Evolutionary conservation across 2,888 invertebrate genomes (phyloP).

Genomic region (Epiblema foenella): DNA sequence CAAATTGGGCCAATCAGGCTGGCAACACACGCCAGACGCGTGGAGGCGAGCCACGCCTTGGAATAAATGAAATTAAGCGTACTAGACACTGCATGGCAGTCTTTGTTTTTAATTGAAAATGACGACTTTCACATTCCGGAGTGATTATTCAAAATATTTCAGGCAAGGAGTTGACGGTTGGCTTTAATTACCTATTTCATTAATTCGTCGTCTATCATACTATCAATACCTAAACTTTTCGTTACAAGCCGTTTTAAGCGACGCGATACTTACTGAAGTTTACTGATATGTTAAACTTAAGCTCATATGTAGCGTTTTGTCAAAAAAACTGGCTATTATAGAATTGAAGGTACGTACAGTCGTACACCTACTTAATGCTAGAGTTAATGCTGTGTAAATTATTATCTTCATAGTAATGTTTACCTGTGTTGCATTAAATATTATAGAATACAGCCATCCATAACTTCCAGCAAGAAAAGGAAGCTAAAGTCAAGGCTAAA

Average conservation of each 20-base stretch:
- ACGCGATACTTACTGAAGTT: background rate
- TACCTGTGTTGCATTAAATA: background rate
- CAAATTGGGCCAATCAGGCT: conserved; percentile 42
- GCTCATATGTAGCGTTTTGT: too few species aligned
- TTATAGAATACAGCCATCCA: background rate
- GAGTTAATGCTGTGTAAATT: too few species aligned
- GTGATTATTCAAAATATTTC: background rate
- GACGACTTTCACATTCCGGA: background rate
- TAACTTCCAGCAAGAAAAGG: background rate
- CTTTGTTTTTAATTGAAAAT: conserved; percentile 4
- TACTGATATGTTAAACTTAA: too few species aligned
- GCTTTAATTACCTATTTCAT: background rate
- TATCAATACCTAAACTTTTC: background rate
- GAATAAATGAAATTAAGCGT: conserved; percentile 18
- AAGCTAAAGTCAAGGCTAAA: conserved; percentile 10
- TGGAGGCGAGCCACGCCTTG: conserved; percentile 10
- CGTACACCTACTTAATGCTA: too few species aligned
- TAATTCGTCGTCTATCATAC: too few species aligned
- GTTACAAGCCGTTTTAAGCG: background rate
- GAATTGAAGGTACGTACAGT: too few species aligned
- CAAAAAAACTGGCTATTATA: too few species aligned
- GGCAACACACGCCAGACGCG: conserved; percentile 36
- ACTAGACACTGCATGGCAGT: background rate
- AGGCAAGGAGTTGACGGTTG: background rate
- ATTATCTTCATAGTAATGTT: too few species aligned